A percentile compares a stretch with the other conserved stretches of the same genome.
These are phyloP conservation scores for Pheosia gnoma DNA, from an alignment of 2,888 invertebrate genomes.

Conservation along the genomic window DNA sequence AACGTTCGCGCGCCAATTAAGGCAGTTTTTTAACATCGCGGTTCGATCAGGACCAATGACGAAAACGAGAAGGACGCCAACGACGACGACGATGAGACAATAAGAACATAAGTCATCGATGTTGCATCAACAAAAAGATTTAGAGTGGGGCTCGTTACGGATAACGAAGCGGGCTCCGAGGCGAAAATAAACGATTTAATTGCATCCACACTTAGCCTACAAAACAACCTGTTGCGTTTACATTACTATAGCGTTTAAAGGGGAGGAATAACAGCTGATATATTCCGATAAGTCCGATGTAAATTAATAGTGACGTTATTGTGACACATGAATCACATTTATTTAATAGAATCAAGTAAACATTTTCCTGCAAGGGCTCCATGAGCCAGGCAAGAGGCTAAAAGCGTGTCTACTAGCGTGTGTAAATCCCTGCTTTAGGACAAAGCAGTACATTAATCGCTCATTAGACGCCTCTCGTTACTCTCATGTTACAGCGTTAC, in stretches of 20 bases:
- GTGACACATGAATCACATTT: conserved; percentile 7
- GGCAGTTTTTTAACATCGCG: conserved; percentile 34
- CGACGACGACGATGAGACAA: conserved; percentile 42
- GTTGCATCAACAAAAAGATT: conserved; percentile 55
- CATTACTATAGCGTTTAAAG: conserved; percentile 54
- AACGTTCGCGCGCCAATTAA: conserved; percentile 35
- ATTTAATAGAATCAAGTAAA: conserved; percentile 7
- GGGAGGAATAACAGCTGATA: conserved; percentile 42
- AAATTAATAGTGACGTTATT: conserved; percentile 19
- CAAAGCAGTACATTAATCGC: conserved; percentile 51
- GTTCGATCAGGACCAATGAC: conserved; percentile 27
- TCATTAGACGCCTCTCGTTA: conserved; percentile 58
- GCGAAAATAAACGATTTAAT: conserved; percentile 71
- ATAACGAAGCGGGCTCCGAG: conserved; percentile 56
- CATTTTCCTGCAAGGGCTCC: conserved; percentile 1
- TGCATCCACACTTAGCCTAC: conserved; percentile 71
- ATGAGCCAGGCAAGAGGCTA: conserved; percentile 8
- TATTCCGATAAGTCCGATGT: conserved; percentile 28
- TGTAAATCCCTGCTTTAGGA: conserved; percentile 26
- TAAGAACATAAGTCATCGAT: conserved; percentile 56
- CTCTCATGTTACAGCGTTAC: conserved; percentile 49
- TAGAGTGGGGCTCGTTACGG: conserved; percentile 56
- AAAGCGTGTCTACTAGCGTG: conserved; percentile 14
- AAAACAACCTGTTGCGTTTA: conserved; percentile 71
- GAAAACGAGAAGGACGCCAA: conserved; percentile 33